phyloP scores from a whole-genome alignment of 1,140 invertebrate genomes.

The Scaptomyza pallida region DNA sequence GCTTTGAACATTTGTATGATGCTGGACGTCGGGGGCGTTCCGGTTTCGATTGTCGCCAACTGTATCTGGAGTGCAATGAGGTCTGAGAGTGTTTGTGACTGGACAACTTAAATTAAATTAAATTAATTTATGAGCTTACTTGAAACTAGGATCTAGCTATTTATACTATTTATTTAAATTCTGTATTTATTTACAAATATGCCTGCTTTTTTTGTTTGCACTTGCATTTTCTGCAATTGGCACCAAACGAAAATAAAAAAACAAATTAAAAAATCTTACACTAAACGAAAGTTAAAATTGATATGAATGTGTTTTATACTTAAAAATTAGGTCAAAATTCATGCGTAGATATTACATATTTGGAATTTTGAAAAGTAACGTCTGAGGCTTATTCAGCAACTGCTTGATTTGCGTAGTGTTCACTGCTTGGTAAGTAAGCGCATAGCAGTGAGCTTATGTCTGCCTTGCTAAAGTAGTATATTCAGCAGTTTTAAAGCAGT shows the following conservation, averaged over 20 bases:
- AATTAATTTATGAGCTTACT: constrained; percentile 75
- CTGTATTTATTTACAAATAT: constrained; percentile 62
- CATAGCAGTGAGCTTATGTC: background rate
- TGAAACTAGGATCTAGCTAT: constrained; percentile 69
- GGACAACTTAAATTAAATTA: constrained; percentile 72
- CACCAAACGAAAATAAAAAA: constrained; percentile 10
- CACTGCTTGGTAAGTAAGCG: background rate
- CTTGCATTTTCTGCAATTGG: constrained; percentile 35
- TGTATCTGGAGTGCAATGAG: constrained; percentile 94
- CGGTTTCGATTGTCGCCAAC: constrained; percentile 92
- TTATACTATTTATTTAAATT: constrained; percentile 77
- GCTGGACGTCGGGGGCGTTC: constrained; percentile 92
- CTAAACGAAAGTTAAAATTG: background rate
- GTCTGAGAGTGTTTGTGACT: constrained; percentile 85
- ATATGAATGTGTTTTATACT: background rate
- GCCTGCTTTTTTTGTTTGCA: constrained; percentile 31
- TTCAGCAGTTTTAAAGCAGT: background rate
- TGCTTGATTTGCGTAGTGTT: background rate
- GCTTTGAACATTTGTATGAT: constrained; percentile 92
- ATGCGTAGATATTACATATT: no score
- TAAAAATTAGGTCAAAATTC: no score
- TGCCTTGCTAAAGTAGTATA: background rate
- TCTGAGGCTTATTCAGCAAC: background rate
- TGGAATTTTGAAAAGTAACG: background rate
- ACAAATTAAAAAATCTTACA: constrained; percentile 12